Base-by-base conservation (phyloP, 2,113 vertebrate genomes). In the Tupaia chinensis region DNA sequence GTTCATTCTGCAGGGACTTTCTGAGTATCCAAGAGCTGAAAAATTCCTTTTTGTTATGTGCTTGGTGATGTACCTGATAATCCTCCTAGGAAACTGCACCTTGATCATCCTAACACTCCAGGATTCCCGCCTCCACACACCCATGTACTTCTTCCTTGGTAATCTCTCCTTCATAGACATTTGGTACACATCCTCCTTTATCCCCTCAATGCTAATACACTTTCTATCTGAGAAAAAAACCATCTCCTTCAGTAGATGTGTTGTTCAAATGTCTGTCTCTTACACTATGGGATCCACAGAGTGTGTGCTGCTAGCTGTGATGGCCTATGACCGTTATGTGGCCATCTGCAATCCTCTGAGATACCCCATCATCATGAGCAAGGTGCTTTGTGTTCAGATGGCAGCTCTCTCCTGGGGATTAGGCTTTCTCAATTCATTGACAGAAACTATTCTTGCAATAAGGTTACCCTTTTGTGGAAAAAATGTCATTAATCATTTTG, bases 101-200 rank as follows among this genome's bases (percentile, higher is more conserved):
- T 92, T 91, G 77, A 93, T 96, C 29, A 25, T 70, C 58, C 32
- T 97, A 66, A 97, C 63, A 25, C 56, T 79, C 63, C 81, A 93
- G 54, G 89, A 96, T 53, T 29, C 86, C 72, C 7, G 0, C 23
- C 97, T 98, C 82, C 95, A 97, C 25, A 89, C 16, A 0, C 88
- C 94, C 94, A 97, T 96, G 95, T 96, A 97, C 93, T 97, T 96
- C 81, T 96, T 98, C 93, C 95, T 97, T 60, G 72, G 96, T 27
- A 97, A 95, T 66, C 91, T 97, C 65, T 97, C 96, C 69, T 97
- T 97, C 65, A 69, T 97, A 93, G 96, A 96, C 22, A 86, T 93
- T 73, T 95, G 80, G 11, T 97, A 93, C 32, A 97, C 93, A 77
- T 56, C 92, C 34, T 93, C 92, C 15, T 96, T 97, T 76, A 82